Conservation (phyloP, 2,888 invertebrate species). For the Phengaris arion region DNA sequence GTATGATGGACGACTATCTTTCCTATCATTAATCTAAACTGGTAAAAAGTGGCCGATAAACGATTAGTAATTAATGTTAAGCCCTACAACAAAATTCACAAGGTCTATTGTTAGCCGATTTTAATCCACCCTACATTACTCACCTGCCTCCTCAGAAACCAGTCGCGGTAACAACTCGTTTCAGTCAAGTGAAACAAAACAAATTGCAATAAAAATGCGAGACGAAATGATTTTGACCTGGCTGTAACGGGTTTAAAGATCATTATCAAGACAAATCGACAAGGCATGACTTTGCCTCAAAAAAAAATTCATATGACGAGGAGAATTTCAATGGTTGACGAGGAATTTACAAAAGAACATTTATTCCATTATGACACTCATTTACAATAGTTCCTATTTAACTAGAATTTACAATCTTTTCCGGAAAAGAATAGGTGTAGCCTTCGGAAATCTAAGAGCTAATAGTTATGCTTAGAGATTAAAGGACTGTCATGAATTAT, state of each 20-base stretch:
- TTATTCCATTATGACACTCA: not conserved
- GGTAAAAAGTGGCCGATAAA: not conserved
- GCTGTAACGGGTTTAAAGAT: slow-evolving; percentile 15
- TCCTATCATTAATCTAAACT: slow-evolving; percentile 1
- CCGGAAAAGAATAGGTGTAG: not conserved
- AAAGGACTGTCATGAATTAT: slow-evolving; percentile 1
- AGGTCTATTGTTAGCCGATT: not conserved
- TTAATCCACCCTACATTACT: slow-evolving; percentile 24
- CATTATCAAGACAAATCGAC: not conserved
- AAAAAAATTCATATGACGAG: not conserved
- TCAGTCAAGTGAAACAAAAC: slow-evolving; percentile 13
- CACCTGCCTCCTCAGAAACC: slow-evolving; percentile 7
- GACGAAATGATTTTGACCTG: not conserved
- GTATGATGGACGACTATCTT: not conserved
- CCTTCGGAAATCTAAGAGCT: not conserved
- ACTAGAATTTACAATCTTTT: not conserved
- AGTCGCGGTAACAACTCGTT: slow-evolving; percentile 12
- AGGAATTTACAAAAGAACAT: not conserved
- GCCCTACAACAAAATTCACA: not conserved
- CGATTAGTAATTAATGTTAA: slow-evolving; percentile 6
- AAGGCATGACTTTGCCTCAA: not conserved
- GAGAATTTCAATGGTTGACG: not conserved
- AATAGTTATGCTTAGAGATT: not conserved
- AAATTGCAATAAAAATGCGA: slow-evolving; percentile 7
- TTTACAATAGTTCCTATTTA: not conserved